These are phyloP conservation scores for Chitala chitala DNA, from an alignment of 2,113 vertebrate genomes.

Conservation along the genomic window DNA sequence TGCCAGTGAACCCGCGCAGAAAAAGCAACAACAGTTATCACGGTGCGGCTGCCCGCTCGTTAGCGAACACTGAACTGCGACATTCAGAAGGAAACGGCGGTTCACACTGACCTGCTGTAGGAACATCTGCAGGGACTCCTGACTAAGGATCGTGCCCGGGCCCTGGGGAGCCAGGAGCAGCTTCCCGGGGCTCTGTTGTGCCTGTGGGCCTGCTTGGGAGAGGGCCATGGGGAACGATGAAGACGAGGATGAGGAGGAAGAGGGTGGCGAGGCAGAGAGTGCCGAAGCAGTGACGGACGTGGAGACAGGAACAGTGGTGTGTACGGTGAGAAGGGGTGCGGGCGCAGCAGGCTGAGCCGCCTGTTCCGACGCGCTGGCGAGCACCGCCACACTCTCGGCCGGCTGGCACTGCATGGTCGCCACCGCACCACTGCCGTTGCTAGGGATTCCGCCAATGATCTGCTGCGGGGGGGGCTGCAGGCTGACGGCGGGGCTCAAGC, in stretches of 20 bases:
- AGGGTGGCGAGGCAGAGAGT: conserved; percentile 58
- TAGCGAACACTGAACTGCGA: neutral
- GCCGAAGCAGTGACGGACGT: conserved; percentile 47
- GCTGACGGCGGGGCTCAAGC: conserved; percentile 69
- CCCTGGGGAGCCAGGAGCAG: conserved; percentile 76
- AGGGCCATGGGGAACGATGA: conserved; percentile 53
- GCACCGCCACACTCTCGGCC: conserved; percentile 55
- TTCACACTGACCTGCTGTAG: conserved; percentile 79
- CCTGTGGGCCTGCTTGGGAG: conserved; percentile 50
- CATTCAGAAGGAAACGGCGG: neutral
- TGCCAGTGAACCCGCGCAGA: conserved; percentile 55
- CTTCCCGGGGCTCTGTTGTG: conserved; percentile 83
- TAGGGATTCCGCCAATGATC: conserved; percentile 57
- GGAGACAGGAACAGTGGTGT: conserved; percentile 45
- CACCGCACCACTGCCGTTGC: conserved; percentile 51
- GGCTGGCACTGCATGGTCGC: conserved; percentile 55
- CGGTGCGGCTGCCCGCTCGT: neutral
- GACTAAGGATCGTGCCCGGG: conserved; percentile 73
- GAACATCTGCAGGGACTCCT: conserved; percentile 89
- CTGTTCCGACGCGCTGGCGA: conserved; percentile 59
- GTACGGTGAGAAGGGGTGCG: conserved; percentile 69
- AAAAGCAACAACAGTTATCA: conserved; percentile 4
- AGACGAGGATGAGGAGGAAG: conserved; percentile 52
- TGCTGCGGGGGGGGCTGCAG: conserved; percentile 66
- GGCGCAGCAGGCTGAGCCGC: conserved; percentile 49